phyloP scores from a whole-genome alignment of 2,888 invertebrate species.

The Pachycephus smyrnensis region DNA sequence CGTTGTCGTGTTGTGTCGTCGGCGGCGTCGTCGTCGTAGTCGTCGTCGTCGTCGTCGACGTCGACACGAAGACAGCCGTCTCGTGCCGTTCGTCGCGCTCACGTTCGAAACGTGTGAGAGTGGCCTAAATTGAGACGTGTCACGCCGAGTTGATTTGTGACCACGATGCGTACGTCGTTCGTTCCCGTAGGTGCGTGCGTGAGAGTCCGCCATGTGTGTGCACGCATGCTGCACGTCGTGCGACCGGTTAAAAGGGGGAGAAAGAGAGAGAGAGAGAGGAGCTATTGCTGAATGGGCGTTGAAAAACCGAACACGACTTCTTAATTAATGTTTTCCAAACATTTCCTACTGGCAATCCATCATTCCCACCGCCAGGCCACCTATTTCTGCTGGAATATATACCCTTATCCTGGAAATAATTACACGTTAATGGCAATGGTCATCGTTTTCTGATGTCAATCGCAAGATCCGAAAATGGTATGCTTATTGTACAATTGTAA shows the following conservation, averaged over 20 bases:
- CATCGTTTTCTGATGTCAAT: neutral
- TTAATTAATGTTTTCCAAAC: constrained; percentile 53
- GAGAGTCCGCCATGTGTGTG: constrained; percentile 4
- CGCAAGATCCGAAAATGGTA: neutral
- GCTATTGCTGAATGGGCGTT: constrained; percentile 34
- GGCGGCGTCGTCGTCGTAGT: no score
- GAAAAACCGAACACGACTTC: constrained; percentile 44
- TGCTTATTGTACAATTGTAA: neutral
- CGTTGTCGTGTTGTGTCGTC: constrained; percentile 1
- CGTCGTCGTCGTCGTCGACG: constrained; percentile 12
- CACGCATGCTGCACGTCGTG: constrained; percentile 6
- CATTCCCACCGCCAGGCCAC: constrained; percentile 28
- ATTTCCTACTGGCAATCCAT: constrained; percentile 37
- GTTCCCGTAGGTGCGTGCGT: neutral
- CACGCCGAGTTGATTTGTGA: constrained; percentile 49
- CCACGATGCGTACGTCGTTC: constrained; percentile 17
- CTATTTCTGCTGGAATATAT: neutral
- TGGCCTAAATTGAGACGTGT: constrained; percentile 55
- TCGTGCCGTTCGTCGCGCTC: constrained; percentile 13
- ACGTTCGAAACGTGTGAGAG: constrained; percentile 25
- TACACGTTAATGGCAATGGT: neutral
- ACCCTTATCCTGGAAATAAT: neutral
- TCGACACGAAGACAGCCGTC: constrained; percentile 37
- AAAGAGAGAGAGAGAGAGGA: constrained; percentile 19
- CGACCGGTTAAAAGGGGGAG: constrained; percentile 9